Evolutionary conservation across 2,888 invertebrate species (phyloP).

Genomic region (Xestia sexstrigata): DNA sequence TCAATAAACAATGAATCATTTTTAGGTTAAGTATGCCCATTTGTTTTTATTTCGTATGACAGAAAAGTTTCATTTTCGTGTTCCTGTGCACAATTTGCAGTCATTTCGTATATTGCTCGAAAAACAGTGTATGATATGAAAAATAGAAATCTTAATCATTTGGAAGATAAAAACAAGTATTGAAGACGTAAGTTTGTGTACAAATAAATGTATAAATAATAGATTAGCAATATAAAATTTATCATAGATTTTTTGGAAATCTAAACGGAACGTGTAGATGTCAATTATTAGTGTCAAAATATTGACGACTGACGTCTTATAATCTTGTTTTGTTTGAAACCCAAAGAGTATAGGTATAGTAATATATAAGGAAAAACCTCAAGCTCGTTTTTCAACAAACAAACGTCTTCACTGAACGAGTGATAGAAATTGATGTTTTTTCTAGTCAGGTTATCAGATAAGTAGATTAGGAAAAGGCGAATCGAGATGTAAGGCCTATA

Average conservation of each 20-base stretch:
- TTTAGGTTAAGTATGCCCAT: constrained; percentile 39
- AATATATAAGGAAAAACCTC: no score
- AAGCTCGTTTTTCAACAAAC: not conserved
- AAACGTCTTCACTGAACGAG: not conserved
- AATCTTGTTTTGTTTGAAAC: constrained; percentile 9
- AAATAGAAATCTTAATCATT: not conserved
- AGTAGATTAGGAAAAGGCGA: not conserved
- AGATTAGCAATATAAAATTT: no score
- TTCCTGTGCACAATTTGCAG: not conserved
- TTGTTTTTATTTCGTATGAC: constrained; percentile 40
- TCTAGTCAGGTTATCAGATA: not conserved
- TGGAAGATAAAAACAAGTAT: not conserved
- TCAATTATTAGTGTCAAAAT: not conserved
- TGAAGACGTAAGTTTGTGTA: not conserved
- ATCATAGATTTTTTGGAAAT: not conserved
- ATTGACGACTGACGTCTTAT: not conserved
- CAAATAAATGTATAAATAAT: not conserved
- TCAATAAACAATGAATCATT: constrained; percentile 2
- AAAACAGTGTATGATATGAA: not conserved
- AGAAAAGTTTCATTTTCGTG: constrained; percentile 20
- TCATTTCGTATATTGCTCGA: not conserved
- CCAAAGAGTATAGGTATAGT: no score
- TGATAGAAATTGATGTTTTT: constrained; percentile 6
- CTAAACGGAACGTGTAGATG: not conserved
- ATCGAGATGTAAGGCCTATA: constrained; percentile 2